A percentile compares a stretch with the other conserved stretches of the same genome.
Conservation (phyloP, 2,797 vertebrate genomes). For the Malacoctenus gilli region DNA sequence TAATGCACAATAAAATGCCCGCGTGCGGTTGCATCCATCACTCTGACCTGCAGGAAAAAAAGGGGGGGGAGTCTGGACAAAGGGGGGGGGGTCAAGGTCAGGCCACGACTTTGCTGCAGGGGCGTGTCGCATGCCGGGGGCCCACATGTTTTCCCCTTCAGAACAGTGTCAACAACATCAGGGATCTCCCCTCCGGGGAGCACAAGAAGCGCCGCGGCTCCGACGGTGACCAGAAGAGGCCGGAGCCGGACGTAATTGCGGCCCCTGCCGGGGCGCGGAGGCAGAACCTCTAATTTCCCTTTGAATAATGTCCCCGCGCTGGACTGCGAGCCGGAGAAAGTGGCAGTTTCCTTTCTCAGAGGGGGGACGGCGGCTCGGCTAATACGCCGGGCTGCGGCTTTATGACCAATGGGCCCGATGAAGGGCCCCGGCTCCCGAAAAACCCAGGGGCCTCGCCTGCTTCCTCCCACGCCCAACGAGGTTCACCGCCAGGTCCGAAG, state of each 20-base stretch:
- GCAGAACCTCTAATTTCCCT: conserved; percentile 78
- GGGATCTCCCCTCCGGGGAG: conserved; percentile 62
- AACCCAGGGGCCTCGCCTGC: conserved; percentile 37
- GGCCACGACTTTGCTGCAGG: conserved; percentile 41
- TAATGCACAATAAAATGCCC: conserved; percentile 46
- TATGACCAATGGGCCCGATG: conserved; percentile 61
- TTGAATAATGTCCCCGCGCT: conserved; percentile 77
- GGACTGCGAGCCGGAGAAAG: conserved; percentile 66
- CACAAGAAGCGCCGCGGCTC: conserved; percentile 56
- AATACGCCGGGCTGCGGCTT: conserved; percentile 75
- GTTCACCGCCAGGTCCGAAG: conserved; percentile 38
- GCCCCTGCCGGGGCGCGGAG: conserved; percentile 65
- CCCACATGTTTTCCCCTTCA: conserved; percentile 40
- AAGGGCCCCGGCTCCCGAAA: conserved; percentile 44
- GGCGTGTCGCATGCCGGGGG: conserved; percentile 50
- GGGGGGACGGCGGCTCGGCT: conserved; percentile 72
- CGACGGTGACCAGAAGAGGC: conserved; percentile 61
- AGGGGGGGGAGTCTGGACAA: conserved; percentile 33
- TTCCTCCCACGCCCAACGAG: conserved; percentile 35
- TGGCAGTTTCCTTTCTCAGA: conserved; percentile 78
- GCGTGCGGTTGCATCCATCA: conserved; percentile 56
- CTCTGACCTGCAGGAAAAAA: conserved; percentile 40
- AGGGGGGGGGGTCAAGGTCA: conserved; percentile 50
- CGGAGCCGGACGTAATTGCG: conserved; percentile 71
- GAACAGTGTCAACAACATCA: conserved; percentile 50